These are phyloP conservation scores for Seriola aureovittata DNA, from an alignment of 2,113 vertebrate species.

Conservation along the genomic window DNA sequence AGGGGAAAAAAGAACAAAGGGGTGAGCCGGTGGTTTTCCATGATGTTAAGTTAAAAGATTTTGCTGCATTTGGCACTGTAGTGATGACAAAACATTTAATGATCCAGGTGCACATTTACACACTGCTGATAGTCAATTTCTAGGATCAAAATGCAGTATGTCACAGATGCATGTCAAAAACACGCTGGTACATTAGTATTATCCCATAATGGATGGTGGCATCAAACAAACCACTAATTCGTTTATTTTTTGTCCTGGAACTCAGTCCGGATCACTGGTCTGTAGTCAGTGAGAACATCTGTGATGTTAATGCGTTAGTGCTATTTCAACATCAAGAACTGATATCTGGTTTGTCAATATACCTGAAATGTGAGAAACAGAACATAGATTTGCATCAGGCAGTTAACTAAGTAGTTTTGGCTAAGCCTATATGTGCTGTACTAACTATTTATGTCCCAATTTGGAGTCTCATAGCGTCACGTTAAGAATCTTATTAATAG, in stretches of 20 bases:
- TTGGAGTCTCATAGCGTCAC: conserved; percentile 38
- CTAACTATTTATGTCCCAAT: conserved; percentile 53
- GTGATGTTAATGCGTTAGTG: neutral
- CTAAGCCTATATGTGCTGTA: conserved; percentile 17
- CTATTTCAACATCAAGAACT: neutral
- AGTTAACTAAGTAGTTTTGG: neutral
- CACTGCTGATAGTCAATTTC: neutral
- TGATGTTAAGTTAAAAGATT: neutral
- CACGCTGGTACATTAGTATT: neutral
- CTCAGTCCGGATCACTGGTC: neutral
- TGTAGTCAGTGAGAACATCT: neutral
- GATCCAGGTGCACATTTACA: neutral
- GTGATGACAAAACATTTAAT: neutral
- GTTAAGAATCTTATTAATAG: conserved; percentile 71
- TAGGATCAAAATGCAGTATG: neutral
- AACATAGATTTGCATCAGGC: neutral
- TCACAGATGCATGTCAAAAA: neutral
- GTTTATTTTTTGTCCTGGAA: neutral
- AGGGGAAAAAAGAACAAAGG: neutral
- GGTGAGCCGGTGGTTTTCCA: neutral
- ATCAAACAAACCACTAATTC: neutral
- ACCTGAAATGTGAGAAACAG: neutral
- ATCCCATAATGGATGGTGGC: neutral
- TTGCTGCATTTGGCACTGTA: neutral
- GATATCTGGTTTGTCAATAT: neutral